Evolutionary conservation across 1,140 invertebrate genomes (phyloP), one percentile per base, ranked within the genome.

Genomic region (Ceratosolen solmsi): DNA sequence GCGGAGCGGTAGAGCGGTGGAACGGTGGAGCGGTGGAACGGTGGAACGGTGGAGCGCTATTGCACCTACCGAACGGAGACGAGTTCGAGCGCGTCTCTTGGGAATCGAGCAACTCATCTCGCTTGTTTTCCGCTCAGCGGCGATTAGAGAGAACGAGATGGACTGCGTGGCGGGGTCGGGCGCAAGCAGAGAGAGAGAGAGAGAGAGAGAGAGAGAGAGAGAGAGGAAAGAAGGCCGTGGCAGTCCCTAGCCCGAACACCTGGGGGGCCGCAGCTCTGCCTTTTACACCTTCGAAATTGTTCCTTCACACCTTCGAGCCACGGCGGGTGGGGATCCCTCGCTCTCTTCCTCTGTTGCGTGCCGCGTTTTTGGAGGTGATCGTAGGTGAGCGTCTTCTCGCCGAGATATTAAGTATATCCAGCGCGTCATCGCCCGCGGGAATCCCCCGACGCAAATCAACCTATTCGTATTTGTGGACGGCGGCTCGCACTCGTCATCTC

Each of bases 101-200:
- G 75, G 83, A 85, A 87, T 86, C 84, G 80, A 84, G 87, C 88
- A 86, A 89, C 88, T 89, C 87, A 89, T 88, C 86, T 85, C 86
- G 87, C 88, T 89, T 88, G 87, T 89, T 88, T 89, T 87, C 88
- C 88, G 87, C 86, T 86, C 85, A 84, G 86, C 85, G 86, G 84
- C 86, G 87, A 89, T 89, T 89, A 87, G 88, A 30, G 27, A 11
- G 70, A 58, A 58, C 65, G 49, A 56, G 33, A 17, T 15, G 15
- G 27, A n/a, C 20, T 27, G 41, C n/a, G 22, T 0, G n/a, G 58
- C 25, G 58, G 49, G 2, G 13, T 20, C 11, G n/a, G 41, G 41
- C 3, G 38, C 22, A 51, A 11, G 5, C 2, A 46, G 1, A n/a
- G 38, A 76, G 36, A 9, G 38, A 15, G n/a, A 41, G 74, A 41